Base-by-base conservation (phyloP, 2,888 invertebrate species). In the Acleris holmiana region DNA sequence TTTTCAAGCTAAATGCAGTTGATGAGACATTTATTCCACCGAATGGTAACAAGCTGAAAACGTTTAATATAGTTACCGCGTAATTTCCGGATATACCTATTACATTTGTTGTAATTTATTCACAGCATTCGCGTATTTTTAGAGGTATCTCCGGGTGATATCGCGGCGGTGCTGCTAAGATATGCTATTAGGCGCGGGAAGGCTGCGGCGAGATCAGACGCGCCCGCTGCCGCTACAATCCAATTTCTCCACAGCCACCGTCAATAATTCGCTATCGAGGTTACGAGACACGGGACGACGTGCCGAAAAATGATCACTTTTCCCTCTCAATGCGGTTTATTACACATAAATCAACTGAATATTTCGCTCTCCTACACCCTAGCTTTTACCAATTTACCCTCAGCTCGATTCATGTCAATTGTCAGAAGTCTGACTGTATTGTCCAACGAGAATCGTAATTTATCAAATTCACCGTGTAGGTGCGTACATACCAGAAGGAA, bases 1-100 rank as follows among this genome's bases (percentile, higher is more conserved):
- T 54, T 55, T 65, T 65, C 13, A 48, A 29, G 59, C 65, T 65
- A 65, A 65, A 65, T 65, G 54, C 59, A 65, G 65, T 53, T 59
- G 60, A n/a, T 60, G 60, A 60, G 64, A 65, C 50, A 65, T 60
- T 60, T 48, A 23, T 58, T 49, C 54, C 49, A 44, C 47, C 56
- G 47, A 57, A 65, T 65, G 29, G 13, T 65, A 54, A 59, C 61
- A 48, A 40, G 49, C 59, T 50, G 65, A 60, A 59, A 60, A 50
- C 54, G 59, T 55, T 65, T 59, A 50, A 65, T 59, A 65, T 60
- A 65, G 63, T 53, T 35, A 49, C 48, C 44, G 35, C 65, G 65
- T 60, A 65, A 44, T 60, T 65, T 60, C 60, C 65, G 65, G 54
- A 59, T 59, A 55, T 64, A 25, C 25, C 25, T 29, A 60, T 60